These are phyloP conservation scores for Panagrolaimus sp. DNA, from an alignment of 1,140 invertebrate genomes.

Conservation along the genomic window DNA sequence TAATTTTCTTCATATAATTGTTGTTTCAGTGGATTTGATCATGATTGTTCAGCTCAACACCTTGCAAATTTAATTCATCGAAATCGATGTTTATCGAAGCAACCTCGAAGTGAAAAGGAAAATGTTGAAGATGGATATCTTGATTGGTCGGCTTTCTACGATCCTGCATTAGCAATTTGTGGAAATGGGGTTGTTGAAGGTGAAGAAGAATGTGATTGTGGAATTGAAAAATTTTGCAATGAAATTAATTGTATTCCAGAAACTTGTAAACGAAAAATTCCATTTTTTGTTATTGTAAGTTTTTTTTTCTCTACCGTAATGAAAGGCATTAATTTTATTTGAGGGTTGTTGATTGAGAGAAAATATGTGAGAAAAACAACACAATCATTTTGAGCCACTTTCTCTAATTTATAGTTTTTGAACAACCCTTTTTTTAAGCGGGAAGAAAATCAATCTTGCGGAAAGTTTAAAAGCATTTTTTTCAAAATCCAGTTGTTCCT, in stretches of 20 bases:
- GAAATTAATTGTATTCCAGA: constrained; percentile 5
- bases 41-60: background rate
- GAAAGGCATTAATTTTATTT: too few species aligned
- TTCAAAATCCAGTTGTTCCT: too few species aligned
- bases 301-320: background rate
- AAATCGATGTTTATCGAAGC: background rate
- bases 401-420: too few species aligned
- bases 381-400: too few species aligned
- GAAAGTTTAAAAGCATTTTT: too few species aligned
- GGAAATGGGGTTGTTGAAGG: constrained; percentile 1
- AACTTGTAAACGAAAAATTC: background rate
- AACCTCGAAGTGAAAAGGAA: background rate
- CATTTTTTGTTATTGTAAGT: constrained; percentile 8
- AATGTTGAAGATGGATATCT: constrained; percentile 9
- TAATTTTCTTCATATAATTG: background rate
- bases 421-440: too few species aligned
- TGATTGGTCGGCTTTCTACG: background rate
- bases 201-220: constrained; percentile 4
- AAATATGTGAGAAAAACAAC: too few species aligned
- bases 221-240: background rate
- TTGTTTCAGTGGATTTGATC: background rate
- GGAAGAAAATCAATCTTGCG: too few species aligned
- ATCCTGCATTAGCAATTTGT: background rate
- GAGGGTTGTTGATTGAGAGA: too few species aligned
- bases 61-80: background rate